These are phyloP conservation scores for Bufotes viridis DNA, from an alignment of 2,797 vertebrate genomes.

Conservation along the genomic window DNA sequence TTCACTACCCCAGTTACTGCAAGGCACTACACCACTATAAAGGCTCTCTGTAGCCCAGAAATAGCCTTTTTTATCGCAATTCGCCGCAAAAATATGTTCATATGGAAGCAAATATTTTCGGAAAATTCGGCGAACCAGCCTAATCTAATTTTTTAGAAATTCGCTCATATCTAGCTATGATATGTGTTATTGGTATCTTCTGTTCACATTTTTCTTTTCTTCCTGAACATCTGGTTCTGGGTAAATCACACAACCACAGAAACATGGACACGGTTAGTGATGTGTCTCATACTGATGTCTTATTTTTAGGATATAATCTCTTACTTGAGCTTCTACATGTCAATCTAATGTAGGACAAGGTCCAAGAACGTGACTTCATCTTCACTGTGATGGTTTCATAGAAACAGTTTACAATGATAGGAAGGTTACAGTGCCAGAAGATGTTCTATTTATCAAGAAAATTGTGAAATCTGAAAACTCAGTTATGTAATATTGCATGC, in stretches of 20 bases:
- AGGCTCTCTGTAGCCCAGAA: too few species aligned
- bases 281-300: background rate
- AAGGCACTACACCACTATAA: too few species aligned
- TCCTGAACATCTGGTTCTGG: conserved; percentile 1
- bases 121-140: too few species aligned
- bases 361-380: background rate
- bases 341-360: background rate
- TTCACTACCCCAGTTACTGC: too few species aligned
- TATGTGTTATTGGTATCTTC: background rate
- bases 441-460: background rate
- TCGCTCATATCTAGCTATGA: too few species aligned
- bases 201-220: background rate
- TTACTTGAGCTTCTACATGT: background rate
- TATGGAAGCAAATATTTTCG: too few species aligned
- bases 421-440: background rate
- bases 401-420: background rate
- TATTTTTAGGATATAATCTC: background rate
- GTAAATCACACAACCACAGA: background rate
- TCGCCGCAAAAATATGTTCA: too few species aligned
- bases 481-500: background rate
- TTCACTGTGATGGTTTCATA: background rate
- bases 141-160: too few species aligned
- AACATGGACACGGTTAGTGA: background rate
- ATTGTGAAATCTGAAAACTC: too few species aligned
- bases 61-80: too few species aligned